phyloP scores from a whole-genome alignment of 2,113 vertebrate species.

The Athene noctua region DNA sequence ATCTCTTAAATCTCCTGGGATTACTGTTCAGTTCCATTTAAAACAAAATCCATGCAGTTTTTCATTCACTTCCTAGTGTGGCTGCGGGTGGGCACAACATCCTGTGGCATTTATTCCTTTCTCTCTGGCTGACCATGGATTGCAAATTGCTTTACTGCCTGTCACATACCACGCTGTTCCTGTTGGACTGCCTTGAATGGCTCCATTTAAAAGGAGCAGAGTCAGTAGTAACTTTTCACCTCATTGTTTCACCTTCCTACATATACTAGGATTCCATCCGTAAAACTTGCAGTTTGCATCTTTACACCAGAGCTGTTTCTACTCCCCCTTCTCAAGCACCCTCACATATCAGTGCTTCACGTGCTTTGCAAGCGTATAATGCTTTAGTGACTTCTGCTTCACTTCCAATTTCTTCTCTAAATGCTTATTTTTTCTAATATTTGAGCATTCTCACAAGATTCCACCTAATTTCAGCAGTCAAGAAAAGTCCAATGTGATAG shows the following conservation, averaged over 20 bases:
- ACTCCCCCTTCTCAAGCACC: background rate
- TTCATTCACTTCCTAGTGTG: background rate
- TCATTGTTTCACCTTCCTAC: background rate
- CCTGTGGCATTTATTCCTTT: background rate
- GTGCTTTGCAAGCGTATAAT: background rate
- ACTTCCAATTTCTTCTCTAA: background rate
- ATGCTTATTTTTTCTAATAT: background rate
- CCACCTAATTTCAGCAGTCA: background rate
- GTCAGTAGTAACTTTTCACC: background rate
- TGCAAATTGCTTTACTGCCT: background rate
- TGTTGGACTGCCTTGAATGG: background rate
- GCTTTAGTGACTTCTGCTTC: background rate
- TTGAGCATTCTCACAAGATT: background rate
- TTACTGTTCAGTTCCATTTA: conserved; percentile 47
- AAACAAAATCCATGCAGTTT: conserved; percentile 7
- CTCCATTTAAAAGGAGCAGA: background rate
- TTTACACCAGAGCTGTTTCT: background rate
- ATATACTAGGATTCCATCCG: background rate
- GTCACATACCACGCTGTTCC: background rate
- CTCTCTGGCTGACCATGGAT: background rate
- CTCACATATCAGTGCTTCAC: fast-evolving
- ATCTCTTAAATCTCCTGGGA: conserved; percentile 34
- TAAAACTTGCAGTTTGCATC: background rate
- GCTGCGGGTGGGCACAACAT: background rate
- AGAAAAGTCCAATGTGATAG: background rate